phyloP scores from a whole-genome alignment of 2,113 vertebrate genomes.

The Mola mola region DNA sequence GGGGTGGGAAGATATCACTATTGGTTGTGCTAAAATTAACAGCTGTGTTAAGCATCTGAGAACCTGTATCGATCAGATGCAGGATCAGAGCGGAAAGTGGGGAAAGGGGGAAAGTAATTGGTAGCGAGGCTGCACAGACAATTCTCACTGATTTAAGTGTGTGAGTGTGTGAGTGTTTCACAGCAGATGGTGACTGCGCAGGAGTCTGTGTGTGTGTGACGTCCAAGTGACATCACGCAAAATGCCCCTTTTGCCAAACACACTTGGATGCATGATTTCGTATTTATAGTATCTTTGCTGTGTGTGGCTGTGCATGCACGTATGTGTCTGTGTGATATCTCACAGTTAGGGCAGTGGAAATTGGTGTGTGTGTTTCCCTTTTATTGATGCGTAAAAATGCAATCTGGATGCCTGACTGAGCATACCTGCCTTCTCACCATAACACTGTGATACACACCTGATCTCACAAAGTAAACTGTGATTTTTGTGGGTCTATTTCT shows the following conservation, averaged over 20 bases:
- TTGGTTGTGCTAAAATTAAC: background rate
- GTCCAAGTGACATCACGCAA: constrained; percentile 64
- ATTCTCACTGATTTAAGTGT: constrained; percentile 47
- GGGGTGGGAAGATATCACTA: background rate
- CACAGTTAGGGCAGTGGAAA: constrained; percentile 14
- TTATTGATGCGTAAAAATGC: constrained; percentile 53
- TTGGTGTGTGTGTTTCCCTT: constrained; percentile 52
- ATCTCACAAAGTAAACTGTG: background rate
- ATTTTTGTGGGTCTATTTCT: constrained; percentile 30
- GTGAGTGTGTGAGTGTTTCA: constrained; percentile 17
- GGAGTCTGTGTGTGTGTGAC: constrained; percentile 57
- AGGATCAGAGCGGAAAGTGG: background rate
- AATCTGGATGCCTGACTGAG: constrained; percentile 67
- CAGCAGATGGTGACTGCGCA: constrained; percentile 73
- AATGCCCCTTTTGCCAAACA: constrained; percentile 41
- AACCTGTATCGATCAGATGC: too few relatives aligned
- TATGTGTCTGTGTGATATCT: constrained; percentile 8
- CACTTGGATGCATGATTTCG: constrained; percentile 8
- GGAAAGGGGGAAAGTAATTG: constrained; percentile 22
- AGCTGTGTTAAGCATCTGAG: background rate
- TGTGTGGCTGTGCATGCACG: constrained; percentile 4
- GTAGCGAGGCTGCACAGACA: constrained; percentile 34
- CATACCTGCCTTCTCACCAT: constrained; percentile 39
- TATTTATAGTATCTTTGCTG: too few relatives aligned
- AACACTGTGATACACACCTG: too few relatives aligned